Conservation (phyloP, 2,888 invertebrate species). For the Argyresthia goedartella region DNA sequence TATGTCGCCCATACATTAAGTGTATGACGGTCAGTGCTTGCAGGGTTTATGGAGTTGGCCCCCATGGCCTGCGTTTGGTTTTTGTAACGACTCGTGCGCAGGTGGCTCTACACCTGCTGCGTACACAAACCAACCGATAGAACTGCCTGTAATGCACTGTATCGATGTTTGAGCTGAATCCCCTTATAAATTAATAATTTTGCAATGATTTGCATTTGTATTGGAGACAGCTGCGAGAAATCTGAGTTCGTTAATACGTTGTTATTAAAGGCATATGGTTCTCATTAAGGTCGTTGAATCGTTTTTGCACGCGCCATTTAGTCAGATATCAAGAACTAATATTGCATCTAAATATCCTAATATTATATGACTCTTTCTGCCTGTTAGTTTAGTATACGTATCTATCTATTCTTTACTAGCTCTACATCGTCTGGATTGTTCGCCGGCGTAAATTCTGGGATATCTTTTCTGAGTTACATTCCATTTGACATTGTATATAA, state of each 20-base stretch:
- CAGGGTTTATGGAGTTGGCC: slow-evolving; percentile 9
- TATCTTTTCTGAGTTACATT: no score
- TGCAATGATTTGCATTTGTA: slow-evolving; percentile 2
- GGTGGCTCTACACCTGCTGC: slow-evolving; percentile 67
- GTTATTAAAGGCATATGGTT: not conserved
- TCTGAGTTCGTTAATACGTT: not conserved
- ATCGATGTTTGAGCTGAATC: not conserved
- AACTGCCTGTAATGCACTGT: slow-evolving; percentile 20
- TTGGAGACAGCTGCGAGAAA: slow-evolving; percentile 1
- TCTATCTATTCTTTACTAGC: no score
- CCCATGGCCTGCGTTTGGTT: slow-evolving; percentile 31
- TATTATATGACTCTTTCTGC: no score
- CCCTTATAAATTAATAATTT: not conserved
- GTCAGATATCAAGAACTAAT: not conserved
- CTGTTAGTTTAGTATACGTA: no score
- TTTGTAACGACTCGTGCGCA: slow-evolving; percentile 64
- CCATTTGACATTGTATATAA: no score
- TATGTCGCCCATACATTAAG: slow-evolving; percentile 21
- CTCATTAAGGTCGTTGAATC: not conserved
- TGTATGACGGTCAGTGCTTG: slow-evolving; percentile 19
- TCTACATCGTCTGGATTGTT: no score
- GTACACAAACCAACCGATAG: slow-evolving; percentile 44
- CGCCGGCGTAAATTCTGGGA: no score
- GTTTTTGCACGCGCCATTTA: not conserved
- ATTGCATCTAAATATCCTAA: not conserved